phyloP scores from a whole-genome alignment of 2,888 invertebrate species.

The Dione juno region DNA sequence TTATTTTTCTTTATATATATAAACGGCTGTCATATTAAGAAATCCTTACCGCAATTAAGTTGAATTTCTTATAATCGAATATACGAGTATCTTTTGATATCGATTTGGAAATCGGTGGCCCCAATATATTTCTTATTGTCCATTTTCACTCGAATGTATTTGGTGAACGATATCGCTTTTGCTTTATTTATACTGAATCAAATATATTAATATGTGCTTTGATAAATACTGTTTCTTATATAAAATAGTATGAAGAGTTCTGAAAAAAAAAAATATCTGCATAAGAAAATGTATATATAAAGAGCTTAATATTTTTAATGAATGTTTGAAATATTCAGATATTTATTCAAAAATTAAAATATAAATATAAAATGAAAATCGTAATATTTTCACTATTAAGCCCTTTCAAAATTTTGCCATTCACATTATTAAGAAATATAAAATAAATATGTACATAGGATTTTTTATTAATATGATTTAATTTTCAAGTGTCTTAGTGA shows the following conservation, averaged over 20 bases:
- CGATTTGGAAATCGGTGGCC: background rate
- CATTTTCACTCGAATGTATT: background rate
- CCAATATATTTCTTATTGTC: background rate
- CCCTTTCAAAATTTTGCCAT: background rate
- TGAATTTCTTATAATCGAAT: no score
- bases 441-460: background rate
- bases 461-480: constrained; percentile 8
- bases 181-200: background rate
- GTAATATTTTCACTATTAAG: background rate
- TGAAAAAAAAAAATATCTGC: background rate
- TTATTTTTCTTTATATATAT: background rate
- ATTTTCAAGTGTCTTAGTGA: constrained; percentile 7
- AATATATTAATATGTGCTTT: background rate
- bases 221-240: constrained; percentile 12
- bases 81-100: background rate
- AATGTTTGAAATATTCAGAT: background rate
- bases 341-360: background rate
- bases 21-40: no score
- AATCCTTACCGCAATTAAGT: no score
- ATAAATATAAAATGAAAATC: background rate
- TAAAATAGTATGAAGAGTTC: background rate
- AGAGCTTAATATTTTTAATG: background rate
- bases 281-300: background rate
- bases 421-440: background rate
- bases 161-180: background rate